Percentiles rank a stretch among this genome's conserved stretches.
These are phyloP conservation scores for Lasioglossum zephyrum DNA, from an alignment of 2,888 invertebrate genomes.

Conservation along the genomic window DNA sequence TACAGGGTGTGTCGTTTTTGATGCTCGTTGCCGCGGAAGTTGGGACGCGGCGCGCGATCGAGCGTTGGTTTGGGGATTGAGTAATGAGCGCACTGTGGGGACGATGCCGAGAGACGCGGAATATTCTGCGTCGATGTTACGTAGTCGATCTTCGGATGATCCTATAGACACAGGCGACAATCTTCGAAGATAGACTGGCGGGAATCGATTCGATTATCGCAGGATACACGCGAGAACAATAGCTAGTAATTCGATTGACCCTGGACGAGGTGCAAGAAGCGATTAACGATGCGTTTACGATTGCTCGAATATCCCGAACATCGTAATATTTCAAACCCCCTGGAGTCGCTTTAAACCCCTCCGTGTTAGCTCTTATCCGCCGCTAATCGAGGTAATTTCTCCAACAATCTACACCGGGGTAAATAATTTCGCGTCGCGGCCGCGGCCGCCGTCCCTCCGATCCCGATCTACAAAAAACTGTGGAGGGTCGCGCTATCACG, in stretches of 20 bases:
- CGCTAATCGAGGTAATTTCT: slow-evolving; percentile 14
- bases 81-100: slow-evolving; percentile 1
- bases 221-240: background rate
- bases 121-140: background rate
- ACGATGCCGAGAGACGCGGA: background rate
- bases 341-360: background rate
- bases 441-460: background rate
- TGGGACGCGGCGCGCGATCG: background rate
- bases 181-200: background rate
- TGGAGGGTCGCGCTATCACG: background rate
- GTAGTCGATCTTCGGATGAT: background rate
- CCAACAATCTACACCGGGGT: slow-evolving; percentile 5
- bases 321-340: background rate
- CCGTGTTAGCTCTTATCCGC: background rate
- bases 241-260: background rate
- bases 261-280: background rate
- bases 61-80: background rate
- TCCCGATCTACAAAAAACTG: slow-evolving; percentile 17
- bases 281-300: background rate
- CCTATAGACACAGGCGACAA: no score
- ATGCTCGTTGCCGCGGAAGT: slow-evolving; percentile 22
- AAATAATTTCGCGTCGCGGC: background rate
- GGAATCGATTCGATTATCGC: background rate
- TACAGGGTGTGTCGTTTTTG: slow-evolving; percentile 54
- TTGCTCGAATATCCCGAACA: background rate